A percentile compares a stretch with the other conserved stretches of the same genome.
These are phyloP conservation scores for Leptopilina drosophilae DNA, from an alignment of 2,888 invertebrate species.

Conservation along the genomic window DNA sequence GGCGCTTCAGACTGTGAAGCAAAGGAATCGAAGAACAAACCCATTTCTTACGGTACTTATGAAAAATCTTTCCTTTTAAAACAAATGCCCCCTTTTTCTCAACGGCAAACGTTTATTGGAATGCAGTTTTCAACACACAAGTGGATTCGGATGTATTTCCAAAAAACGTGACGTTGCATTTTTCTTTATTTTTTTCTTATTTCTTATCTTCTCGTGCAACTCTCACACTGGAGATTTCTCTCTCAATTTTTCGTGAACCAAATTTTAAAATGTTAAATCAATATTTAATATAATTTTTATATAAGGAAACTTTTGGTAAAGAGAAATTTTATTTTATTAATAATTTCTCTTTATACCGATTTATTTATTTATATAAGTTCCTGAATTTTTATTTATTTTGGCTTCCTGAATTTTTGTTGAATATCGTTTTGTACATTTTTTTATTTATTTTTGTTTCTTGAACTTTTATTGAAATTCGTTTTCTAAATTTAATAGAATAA, in stretches of 20 bases:
- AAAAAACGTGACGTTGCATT: background rate
- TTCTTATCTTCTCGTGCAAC: background rate
- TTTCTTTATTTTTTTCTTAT: background rate
- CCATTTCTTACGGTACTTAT: background rate
- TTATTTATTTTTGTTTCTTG: too few relatives aligned
- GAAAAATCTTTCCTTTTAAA: background rate
- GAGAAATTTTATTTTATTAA: too few relatives aligned
- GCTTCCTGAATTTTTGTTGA: too few relatives aligned
- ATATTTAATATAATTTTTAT: too few relatives aligned
- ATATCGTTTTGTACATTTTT: too few relatives aligned
- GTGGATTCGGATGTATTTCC: background rate
- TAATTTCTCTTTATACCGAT: too few relatives aligned
- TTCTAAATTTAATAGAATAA: too few relatives aligned
- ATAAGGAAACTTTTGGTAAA: too few relatives aligned
- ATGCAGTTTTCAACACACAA: background rate
- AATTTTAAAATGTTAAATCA: too few relatives aligned
- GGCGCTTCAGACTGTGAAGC: background rate
- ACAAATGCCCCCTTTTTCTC: background rate
- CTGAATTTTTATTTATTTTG: too few relatives aligned
- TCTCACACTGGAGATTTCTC: background rate
- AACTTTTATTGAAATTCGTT: too few relatives aligned
- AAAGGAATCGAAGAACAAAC: constrained; percentile 4
- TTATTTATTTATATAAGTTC: too few relatives aligned
- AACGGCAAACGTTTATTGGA: background rate
- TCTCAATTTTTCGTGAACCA: background rate